A percentile compares a stretch with the other conserved stretches of the same genome.
These are phyloP conservation scores for Calliphora vomitoria DNA, from an alignment of 2,888 invertebrate genomes.

Conservation along the genomic window DNA sequence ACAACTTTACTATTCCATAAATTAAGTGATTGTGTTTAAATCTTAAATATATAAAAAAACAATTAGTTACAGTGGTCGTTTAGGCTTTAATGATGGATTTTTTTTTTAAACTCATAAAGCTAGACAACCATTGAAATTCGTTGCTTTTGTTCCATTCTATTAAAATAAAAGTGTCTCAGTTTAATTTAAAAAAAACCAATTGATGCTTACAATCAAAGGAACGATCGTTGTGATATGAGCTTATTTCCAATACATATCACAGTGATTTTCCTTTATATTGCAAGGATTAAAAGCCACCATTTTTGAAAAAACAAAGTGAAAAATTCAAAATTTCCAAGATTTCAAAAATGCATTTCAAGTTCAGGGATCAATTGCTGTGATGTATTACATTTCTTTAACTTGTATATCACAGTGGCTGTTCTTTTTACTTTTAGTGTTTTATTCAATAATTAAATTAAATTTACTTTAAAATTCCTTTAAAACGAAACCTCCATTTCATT, in stretches of 20 bases:
- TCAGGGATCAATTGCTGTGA: constrained; percentile 82
- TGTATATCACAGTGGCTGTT: constrained; percentile 85
- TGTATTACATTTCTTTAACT: constrained; percentile 74
- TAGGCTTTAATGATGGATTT: constrained; percentile 82
- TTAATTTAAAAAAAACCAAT: neutral
- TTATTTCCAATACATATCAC: constrained; percentile 80
- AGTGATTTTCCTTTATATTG: constrained; percentile 85
- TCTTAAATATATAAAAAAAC: constrained; percentile 63
- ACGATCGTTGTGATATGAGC: constrained; percentile 85
- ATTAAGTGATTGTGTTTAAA: constrained; percentile 1
- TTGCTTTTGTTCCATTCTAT: too few species aligned
- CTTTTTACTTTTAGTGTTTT: constrained; percentile 80
- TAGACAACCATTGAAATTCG: constrained; percentile 84
- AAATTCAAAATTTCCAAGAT: neutral
- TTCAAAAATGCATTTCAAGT: constrained; percentile 67
- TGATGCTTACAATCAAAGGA: constrained; percentile 76
- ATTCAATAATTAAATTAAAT: neutral
- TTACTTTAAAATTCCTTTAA: constrained; percentile 6
- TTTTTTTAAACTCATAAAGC: constrained; percentile 82
- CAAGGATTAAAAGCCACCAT: constrained; percentile 72
- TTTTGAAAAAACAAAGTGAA: neutral
- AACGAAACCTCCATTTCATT: constrained; percentile 66
- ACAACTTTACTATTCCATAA: constrained; percentile 70
- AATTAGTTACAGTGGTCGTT: constrained; percentile 84
- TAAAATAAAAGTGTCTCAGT: constrained; percentile 1